Conservation (phyloP, 2,888 invertebrate genomes). For the Clivina fossor region DNA sequence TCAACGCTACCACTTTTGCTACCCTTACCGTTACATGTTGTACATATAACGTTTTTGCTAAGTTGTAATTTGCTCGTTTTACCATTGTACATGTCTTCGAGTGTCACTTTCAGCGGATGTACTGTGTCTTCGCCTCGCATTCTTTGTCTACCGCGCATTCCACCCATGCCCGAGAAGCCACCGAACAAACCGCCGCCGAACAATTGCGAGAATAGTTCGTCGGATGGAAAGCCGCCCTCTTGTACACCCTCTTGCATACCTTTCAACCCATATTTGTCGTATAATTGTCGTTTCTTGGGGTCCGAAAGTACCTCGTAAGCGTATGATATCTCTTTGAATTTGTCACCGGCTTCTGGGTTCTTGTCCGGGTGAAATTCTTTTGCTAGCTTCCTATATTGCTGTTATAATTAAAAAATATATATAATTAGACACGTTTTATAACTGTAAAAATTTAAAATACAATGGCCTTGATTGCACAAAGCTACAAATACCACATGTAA, state of each 20-base stretch:
- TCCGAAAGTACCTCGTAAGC: slow-evolving; percentile 93
- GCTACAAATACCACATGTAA: slow-evolving; percentile 19
- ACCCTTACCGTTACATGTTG: slow-evolving; percentile 75
- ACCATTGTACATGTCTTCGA: slow-evolving; percentile 91
- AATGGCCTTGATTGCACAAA: slow-evolving; percentile 25
- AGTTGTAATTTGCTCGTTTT: slow-evolving; percentile 81
- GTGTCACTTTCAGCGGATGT: slow-evolving; percentile 78
- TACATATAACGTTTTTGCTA: slow-evolving; percentile 80
- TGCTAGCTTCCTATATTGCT: slow-evolving; percentile 89
- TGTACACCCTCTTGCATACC: slow-evolving; percentile 81
- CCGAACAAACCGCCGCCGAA: slow-evolving; percentile 70
- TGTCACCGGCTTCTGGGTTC: slow-evolving; percentile 86
- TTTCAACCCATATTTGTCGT: slow-evolving; percentile 85
- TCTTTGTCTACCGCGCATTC: slow-evolving; percentile 59
- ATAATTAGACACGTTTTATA: slow-evolving; percentile 2
- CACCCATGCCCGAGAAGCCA: slow-evolving; percentile 55
- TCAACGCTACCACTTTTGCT: slow-evolving; percentile 69
- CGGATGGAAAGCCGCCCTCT: slow-evolving; percentile 60
- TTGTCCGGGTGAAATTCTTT: slow-evolving; percentile 94
- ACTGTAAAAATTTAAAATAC: slow-evolving; percentile 18
- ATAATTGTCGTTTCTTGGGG: slow-evolving; percentile 79
- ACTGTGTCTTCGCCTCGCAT: slow-evolving; percentile 79
- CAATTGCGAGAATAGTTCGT: slow-evolving; percentile 69
- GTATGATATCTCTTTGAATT: slow-evolving; percentile 94
- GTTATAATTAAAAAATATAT: slow-evolving; percentile 45